Conservation (phyloP, 1,140 invertebrate species). For the Bombus confusus region DNA sequence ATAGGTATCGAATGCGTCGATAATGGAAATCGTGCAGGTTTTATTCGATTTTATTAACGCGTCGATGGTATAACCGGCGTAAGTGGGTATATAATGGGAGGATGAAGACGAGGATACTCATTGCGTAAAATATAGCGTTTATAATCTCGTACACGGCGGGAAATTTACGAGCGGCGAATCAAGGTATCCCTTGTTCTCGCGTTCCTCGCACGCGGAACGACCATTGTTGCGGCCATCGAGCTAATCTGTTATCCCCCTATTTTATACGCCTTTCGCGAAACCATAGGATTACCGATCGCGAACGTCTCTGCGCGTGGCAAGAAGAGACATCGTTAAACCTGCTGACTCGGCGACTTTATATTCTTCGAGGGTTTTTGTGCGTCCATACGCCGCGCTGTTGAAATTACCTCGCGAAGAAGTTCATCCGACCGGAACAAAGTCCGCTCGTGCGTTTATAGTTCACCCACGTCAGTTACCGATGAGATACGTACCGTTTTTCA, state of each 20-base stretch:
- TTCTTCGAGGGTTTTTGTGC: conserved; percentile 40
- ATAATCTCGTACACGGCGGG: not conserved
- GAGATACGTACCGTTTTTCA: conserved; percentile 40
- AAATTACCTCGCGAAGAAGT: conserved; percentile 49
- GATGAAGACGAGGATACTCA: not conserved
- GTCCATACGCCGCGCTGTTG: conserved; percentile 10
- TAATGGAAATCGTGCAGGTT: not conserved
- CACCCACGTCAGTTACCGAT: conserved; percentile 20
- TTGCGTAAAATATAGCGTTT: not conserved
- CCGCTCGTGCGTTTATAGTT: conserved; percentile 43
- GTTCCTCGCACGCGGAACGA: conserved; percentile 7
- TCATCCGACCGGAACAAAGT: conserved; percentile 34
- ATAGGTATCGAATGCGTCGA: no score
- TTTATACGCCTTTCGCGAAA: conserved; percentile 48
- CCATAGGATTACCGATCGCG: conserved; percentile 51
- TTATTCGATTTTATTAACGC: conserved; percentile 8
- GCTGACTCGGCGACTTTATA: conserved; percentile 62
- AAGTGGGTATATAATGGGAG: not conserved
- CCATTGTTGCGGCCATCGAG: conserved; percentile 28
- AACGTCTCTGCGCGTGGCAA: conserved; percentile 1
- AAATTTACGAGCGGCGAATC: conserved; percentile 22
- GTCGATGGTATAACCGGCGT: no score
- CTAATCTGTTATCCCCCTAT: conserved; percentile 54
- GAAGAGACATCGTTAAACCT: conserved; percentile 57
- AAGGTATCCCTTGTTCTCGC: conserved; percentile 3